Percentiles rank a stretch among this genome's conserved stretches.
Evolutionary conservation across 2,113 vertebrate species (phyloP).

Genomic region (Rhodinocichla rosea): DNA sequence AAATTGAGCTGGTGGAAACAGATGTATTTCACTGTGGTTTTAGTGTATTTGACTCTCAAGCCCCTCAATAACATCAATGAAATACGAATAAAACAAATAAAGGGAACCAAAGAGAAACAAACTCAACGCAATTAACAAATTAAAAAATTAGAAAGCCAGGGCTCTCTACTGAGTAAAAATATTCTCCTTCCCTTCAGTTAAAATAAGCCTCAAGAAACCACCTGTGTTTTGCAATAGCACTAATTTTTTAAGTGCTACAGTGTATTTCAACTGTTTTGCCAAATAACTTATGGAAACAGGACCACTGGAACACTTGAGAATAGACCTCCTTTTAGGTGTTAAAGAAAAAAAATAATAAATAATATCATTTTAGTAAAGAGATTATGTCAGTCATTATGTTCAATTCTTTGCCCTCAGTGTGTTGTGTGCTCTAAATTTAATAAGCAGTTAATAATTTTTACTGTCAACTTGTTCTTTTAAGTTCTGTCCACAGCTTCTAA

Average conservation of each 20-base stretch:
- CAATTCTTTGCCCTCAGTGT: background rate
- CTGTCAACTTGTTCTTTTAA: background rate
- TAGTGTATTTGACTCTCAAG: background rate
- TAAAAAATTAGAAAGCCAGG: background rate
- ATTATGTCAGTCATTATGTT: background rate
- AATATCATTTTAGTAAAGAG: background rate
- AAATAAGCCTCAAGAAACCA: background rate
- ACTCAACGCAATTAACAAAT: background rate
- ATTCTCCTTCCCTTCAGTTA: background rate
- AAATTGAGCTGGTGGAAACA: background rate
- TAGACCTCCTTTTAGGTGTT: background rate
- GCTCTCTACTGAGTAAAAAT: background rate
- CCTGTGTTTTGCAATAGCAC: background rate
- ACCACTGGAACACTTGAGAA: background rate
- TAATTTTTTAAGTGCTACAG: background rate
- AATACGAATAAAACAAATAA: background rate
- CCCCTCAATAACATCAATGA: background rate
- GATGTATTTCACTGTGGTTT: background rate
- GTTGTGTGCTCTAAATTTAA: background rate
- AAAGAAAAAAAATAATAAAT: background rate
- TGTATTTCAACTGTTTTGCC: background rate
- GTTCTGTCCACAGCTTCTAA: background rate
- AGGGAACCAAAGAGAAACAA: background rate
- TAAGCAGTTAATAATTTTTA: background rate
- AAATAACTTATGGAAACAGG: background rate